Evolutionary conservation across 2,113 vertebrate genomes (phyloP).

Genomic region (Oxyruncus cristatus): DNA sequence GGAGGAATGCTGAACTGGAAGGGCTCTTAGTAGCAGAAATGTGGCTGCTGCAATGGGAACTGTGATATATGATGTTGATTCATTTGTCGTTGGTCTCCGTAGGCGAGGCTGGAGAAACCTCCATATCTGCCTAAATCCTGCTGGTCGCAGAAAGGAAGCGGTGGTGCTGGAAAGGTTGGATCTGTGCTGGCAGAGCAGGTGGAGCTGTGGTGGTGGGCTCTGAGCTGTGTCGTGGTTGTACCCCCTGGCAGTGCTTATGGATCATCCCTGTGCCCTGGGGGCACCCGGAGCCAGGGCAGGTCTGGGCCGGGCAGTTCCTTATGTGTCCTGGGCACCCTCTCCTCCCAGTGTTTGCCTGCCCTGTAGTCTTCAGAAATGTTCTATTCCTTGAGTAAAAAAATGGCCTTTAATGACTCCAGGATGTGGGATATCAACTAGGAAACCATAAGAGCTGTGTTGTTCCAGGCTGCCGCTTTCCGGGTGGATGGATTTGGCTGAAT

Average conservation of each 20-base stretch:
- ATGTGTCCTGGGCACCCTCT: background rate
- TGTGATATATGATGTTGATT: background rate
- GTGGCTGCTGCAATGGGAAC: accelerated
- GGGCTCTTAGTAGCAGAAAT: background rate
- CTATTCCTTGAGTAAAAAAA: background rate
- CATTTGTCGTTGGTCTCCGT: background rate
- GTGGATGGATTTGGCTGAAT: conserved; percentile 8
- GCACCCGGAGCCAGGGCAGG: background rate
- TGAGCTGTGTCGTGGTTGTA: background rate
- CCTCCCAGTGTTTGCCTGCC: background rate
- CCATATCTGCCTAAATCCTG: accelerated
- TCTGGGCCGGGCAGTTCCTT: background rate
- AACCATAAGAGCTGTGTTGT: background rate
- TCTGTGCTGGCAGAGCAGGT: background rate
- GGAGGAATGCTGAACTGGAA: background rate
- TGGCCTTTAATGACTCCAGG: background rate
- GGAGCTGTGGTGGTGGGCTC: background rate
- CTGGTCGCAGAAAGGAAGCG: background rate
- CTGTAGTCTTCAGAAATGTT: background rate
- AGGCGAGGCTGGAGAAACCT: background rate
- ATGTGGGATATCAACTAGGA: background rate
- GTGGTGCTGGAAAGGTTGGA: background rate
- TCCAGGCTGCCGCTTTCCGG: conserved; percentile 33
- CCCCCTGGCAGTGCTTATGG: background rate
- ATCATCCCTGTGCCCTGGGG: accelerated